Evolutionary conservation across 1,140 invertebrate species (phyloP).

Genomic region (Diploscapter pachys): DNA sequence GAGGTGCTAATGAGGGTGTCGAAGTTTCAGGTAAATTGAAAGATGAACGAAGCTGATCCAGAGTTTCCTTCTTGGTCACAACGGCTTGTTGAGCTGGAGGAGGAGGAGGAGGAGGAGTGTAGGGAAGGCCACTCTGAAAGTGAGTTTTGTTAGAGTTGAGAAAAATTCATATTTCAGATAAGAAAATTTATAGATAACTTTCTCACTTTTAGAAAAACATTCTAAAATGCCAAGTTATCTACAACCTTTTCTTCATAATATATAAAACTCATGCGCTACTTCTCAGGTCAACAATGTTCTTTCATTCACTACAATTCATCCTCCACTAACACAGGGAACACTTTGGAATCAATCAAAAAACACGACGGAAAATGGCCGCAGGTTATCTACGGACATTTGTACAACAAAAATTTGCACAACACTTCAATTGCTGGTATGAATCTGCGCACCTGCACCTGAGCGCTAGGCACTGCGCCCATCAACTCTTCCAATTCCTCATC

Average conservation of each 20-base stretch:
- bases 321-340: background rate
- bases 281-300: background rate
- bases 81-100: background rate
- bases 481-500: conserved; percentile 10
- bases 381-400: background rate
- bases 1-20: background rate
- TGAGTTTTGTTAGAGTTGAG: background rate
- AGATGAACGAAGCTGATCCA: conserved; percentile 48
- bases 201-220: background rate
- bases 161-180: conserved; percentile 2
- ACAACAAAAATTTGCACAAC: background rate
- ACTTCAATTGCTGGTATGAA: background rate
- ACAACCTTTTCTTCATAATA: conserved; percentile 2
- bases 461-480: conserved; percentile 1
- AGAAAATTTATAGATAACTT: background rate
- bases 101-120: conserved; percentile 26
- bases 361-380: background rate
- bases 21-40: conserved; percentile 43
- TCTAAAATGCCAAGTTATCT: background rate
- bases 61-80: conserved; percentile 29
- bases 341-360: background rate
- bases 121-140: conserved; percentile 42
- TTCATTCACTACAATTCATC: background rate
- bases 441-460: background rate
- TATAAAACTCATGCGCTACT: background rate